These are phyloP conservation scores for Psophia crepitans DNA, from an alignment of 2,113 vertebrate genomes.

Conservation along the genomic window DNA sequence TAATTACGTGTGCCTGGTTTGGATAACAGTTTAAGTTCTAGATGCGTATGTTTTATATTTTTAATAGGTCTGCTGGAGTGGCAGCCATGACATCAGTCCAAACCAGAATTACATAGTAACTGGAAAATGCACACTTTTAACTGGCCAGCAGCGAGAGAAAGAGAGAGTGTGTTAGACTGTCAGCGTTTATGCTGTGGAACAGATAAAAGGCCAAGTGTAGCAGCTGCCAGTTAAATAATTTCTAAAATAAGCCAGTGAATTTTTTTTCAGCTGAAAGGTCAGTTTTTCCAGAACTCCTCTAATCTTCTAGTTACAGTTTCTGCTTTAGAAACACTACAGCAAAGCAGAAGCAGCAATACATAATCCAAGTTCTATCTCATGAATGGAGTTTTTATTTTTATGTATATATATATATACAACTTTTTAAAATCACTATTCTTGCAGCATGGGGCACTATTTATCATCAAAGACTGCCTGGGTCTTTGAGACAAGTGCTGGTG, in stretches of 20 bases:
- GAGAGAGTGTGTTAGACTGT: background rate
- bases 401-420: background rate
- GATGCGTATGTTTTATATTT: background rate
- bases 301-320: background rate
- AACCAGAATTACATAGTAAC: background rate
- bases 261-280: background rate
- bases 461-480: background rate
- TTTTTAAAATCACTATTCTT: background rate
- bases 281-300: background rate
- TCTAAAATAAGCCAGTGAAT: conserved; percentile 16
- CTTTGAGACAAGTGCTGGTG: background rate
- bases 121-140: conserved; percentile 42
- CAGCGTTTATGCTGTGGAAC: conserved; percentile 7
- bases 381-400: background rate
- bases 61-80: background rate
- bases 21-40: background rate
- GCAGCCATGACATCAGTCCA: conserved; percentile 38
- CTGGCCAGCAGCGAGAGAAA: background rate
- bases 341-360: background rate
- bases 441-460: background rate
- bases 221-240: conserved; percentile 10
- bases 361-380: background rate
- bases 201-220: conserved; percentile 40
- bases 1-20: background rate
- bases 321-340: conserved; percentile 2